Conservation (phyloP, 2,888 invertebrate species). For the Vesta saturnalis region DNA sequence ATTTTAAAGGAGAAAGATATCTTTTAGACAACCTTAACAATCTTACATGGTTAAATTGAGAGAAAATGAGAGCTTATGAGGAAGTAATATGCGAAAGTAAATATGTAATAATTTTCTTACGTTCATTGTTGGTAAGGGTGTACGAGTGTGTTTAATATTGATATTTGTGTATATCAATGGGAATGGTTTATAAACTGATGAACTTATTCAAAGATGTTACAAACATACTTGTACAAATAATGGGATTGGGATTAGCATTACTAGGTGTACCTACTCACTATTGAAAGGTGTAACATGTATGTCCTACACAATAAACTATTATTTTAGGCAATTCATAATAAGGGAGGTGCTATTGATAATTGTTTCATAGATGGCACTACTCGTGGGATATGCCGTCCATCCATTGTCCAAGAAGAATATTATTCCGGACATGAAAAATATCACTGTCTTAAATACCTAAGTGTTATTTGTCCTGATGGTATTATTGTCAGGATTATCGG, state of each 20-base stretch:
- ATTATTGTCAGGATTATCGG: slow-evolving; percentile 37
- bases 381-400: too few species aligned
- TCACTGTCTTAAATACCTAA: slow-evolving; percentile 42
- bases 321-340: too few species aligned
- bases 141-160: background rate
- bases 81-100: too few species aligned
- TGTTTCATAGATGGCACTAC: too few species aligned
- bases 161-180: background rate
- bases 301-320: too few species aligned
- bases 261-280: background rate
- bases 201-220: background rate
- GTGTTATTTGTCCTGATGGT: slow-evolving; percentile 39
- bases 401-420: too few species aligned
- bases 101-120: background rate
- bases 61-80: background rate
- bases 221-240: background rate
- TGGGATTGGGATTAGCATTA: background rate
- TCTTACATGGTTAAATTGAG: too few species aligned
- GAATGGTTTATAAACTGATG: background rate
- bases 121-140: background rate
- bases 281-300: background rate
- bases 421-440: slow-evolving; percentile 38
- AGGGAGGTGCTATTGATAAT: slow-evolving; percentile 35
- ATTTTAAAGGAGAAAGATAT: background rate
- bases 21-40: background rate